Percentiles rank a stretch among this genome's conserved stretches.
These are phyloP conservation scores for Fringilla coelebs DNA, from an alignment of 2,797 vertebrate genomes.

Conservation along the genomic window DNA sequence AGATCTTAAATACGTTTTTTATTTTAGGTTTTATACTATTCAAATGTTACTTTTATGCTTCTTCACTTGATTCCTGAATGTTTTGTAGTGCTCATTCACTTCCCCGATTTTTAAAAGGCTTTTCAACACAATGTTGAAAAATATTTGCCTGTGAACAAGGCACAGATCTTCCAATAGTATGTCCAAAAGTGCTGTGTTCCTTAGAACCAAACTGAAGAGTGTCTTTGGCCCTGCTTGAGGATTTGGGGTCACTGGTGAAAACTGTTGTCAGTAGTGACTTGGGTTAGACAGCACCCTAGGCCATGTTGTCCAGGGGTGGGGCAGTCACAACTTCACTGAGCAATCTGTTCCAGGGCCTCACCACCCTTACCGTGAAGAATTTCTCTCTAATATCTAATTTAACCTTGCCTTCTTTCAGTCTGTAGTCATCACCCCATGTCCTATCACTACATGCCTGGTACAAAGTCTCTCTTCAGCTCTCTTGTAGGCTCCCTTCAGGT, in stretches of 20 bases:
- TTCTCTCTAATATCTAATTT: neutral
- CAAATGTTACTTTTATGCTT: neutral
- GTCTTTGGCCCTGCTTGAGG: neutral
- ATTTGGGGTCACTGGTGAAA: neutral
- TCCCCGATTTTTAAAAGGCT: neutral
- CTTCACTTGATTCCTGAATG: neutral
- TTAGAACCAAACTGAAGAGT: neutral
- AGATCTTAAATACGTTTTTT: neutral
- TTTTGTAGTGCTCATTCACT: neutral
- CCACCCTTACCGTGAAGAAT: neutral
- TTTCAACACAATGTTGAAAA: neutral
- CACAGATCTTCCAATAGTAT: neutral
- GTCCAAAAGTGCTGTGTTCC: neutral
- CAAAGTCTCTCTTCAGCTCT: neutral
- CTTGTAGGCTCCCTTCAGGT: neutral
- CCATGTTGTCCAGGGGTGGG: neutral
- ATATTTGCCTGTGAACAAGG: neutral
- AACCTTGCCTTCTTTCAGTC: neutral
- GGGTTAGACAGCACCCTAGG: neutral
- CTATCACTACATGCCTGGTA: neutral
- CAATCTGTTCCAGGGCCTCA: neutral
- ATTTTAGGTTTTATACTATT: neutral
- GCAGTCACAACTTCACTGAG: neutral
- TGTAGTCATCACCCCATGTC: neutral
- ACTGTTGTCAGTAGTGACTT: neutral